Percentiles rank a stretch among this genome's conserved stretches.
phyloP scores from a whole-genome alignment of 2,888 invertebrate species.

The Unio pictorum region DNA sequence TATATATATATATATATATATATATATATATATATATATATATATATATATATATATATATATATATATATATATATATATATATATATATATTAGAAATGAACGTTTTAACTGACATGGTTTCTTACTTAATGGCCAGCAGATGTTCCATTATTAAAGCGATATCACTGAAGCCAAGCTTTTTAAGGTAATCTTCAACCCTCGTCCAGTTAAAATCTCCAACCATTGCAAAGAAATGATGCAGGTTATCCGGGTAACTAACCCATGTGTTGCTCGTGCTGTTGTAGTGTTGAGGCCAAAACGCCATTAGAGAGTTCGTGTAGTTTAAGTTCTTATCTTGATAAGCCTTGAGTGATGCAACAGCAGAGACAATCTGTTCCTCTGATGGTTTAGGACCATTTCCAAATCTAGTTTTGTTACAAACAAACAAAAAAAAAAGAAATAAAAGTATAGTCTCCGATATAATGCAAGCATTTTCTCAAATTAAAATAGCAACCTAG shows the following conservation, averaged over 20 bases:
- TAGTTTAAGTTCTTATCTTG: conserved; percentile 54
- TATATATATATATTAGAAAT: too few species aligned
- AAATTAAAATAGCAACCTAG: too few species aligned
- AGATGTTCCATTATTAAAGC: conserved; percentile 42
- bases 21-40: too few species aligned
- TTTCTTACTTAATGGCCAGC: conserved; percentile 39
- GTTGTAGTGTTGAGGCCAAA: conserved; percentile 61
- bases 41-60: too few species aligned
- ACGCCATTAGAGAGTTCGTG: conserved; percentile 54
- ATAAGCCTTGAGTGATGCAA: conserved; percentile 40
- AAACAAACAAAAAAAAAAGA: too few species aligned
- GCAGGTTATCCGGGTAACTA: conserved; percentile 47
- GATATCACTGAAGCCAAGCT: conserved; percentile 41
- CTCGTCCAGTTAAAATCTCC: conserved; percentile 31
- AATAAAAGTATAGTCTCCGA: too few species aligned
- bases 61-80: too few species aligned
- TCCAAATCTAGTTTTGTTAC: conserved; percentile 9
- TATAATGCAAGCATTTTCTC: too few species aligned
- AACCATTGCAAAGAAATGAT: conserved; percentile 39
- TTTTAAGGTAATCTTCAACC: conserved; percentile 42
- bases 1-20: too few species aligned
- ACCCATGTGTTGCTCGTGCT: conserved; percentile 39
- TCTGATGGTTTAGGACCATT: conserved; percentile 34
- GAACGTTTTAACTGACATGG: too few species aligned
- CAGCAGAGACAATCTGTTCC: conserved; percentile 21